A percentile compares a stretch with the other conserved stretches of the same genome.
Conservation (phyloP, 1,140 invertebrate genomes). For the Drosophila varians region DNA sequence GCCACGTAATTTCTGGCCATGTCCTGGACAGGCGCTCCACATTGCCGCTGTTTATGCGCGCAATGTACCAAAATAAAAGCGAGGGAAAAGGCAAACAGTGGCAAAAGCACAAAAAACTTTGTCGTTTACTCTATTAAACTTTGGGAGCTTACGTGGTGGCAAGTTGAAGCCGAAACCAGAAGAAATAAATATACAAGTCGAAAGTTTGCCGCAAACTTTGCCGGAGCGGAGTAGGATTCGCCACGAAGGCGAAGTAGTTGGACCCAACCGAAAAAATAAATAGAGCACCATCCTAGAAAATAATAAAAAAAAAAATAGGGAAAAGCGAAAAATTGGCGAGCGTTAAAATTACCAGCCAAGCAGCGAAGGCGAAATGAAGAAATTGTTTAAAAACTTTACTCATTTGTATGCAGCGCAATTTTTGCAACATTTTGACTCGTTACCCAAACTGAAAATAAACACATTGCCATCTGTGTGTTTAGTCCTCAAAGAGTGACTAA, state of each 20-base stretch:
- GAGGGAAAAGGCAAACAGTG: constrained; percentile 15
- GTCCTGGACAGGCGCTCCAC: constrained; percentile 21
- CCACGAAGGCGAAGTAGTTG: constrained; percentile 4
- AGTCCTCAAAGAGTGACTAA: not conserved
- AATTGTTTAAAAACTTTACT: constrained; percentile 79
- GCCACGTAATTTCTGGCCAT: constrained; percentile 66
- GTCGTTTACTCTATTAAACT: constrained; percentile 83
- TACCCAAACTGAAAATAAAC: constrained; percentile 68
- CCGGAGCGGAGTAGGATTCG: constrained; percentile 9
- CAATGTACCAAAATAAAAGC: constrained; percentile 43
- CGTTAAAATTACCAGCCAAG: constrained; percentile 63
- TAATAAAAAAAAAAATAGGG: constrained; percentile 21
- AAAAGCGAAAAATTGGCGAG: constrained; percentile 39
- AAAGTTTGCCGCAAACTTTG: constrained; percentile 75
- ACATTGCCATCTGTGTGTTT: constrained; percentile 24
- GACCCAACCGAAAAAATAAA: constrained; percentile 20
- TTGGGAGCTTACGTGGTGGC: constrained; percentile 79
- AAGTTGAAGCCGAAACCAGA: constrained; percentile 77
- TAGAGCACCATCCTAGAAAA: constrained; percentile 11
- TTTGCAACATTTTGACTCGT: constrained; percentile 80
- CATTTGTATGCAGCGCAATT: constrained; percentile 82
- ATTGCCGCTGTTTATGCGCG: constrained; percentile 46
- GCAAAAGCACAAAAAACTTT: constrained; percentile 71
- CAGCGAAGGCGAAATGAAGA: constrained; percentile 55
- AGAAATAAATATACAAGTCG: constrained; percentile 81